phyloP scores from a whole-genome alignment of 2,797 vertebrate species.

The Centropyge bicolor region DNA sequence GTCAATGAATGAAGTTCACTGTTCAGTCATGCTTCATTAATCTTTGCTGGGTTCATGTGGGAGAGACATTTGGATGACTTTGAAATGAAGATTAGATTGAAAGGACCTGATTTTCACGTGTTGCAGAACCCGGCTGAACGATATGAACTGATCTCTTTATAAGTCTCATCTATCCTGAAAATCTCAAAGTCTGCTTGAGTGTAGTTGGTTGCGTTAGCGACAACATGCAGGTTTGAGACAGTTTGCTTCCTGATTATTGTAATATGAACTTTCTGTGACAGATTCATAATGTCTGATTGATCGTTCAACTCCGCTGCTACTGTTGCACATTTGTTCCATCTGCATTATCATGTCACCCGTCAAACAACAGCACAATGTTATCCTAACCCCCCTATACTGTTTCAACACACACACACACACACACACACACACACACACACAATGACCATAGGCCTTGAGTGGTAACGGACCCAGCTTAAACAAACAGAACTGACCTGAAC shows the following conservation, averaged over 20 bases:
- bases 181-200: no score
- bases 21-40: constrained; percentile 48
- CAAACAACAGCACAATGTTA: constrained; percentile 37
- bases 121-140: not conserved
- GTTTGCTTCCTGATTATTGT: not conserved
- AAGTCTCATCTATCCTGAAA: not conserved
- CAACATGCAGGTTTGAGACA: no score
- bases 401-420: constrained; percentile 38
- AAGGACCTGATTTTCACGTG: not conserved
- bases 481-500: constrained; percentile 44
- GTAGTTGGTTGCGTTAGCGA: no score
- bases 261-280: not conserved
- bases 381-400: constrained; percentile 35
- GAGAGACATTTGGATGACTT: not conserved
- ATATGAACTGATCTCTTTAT: not conserved
- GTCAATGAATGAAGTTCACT: constrained; percentile 6
- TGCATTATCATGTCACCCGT: constrained; percentile 29
- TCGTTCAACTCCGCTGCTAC: not conserved
- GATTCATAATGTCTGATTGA: not conserved
- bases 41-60: constrained; percentile 2
- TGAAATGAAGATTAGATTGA: not conserved
- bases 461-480: constrained; percentile 16
- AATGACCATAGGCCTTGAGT: not conserved
- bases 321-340: constrained; percentile 14
- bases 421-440: constrained; percentile 24